Conservation (phyloP, 2,888 invertebrate species). For the Drosophila kokeensis region DNA sequence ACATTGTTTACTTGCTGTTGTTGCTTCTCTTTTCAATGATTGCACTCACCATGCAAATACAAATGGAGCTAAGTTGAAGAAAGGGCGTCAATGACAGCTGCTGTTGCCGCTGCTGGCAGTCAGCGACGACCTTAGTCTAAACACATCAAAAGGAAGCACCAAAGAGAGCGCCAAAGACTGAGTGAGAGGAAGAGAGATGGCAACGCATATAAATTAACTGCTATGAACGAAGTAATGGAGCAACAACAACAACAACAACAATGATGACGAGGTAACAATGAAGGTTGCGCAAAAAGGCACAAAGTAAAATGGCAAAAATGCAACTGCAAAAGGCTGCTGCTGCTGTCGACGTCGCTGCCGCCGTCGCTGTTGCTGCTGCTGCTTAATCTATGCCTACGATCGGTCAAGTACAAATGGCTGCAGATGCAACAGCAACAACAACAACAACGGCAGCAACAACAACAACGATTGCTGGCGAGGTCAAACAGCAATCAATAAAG, state of each 20-base stretch:
- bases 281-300: slow-evolving; percentile 60
- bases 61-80: slow-evolving; percentile 63
- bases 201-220: slow-evolving; percentile 78
- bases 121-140: slow-evolving; percentile 57
- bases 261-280: slow-evolving; percentile 46
- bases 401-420: slow-evolving; percentile 78
- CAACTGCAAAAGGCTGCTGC: slow-evolving; percentile 39
- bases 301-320: slow-evolving; percentile 68
- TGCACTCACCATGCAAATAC: slow-evolving; percentile 52
- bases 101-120: slow-evolving; percentile 35
- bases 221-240: slow-evolving; percentile 74
- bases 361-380: slow-evolving; percentile 31
- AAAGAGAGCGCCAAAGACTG: slow-evolving; percentile 9
- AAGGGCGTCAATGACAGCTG: slow-evolving; percentile 73
- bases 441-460: slow-evolving; percentile 33
- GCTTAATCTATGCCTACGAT: slow-evolving; percentile 73
- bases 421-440: slow-evolving; percentile 58
- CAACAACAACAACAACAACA: slow-evolving; percentile 40
- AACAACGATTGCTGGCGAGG: slow-evolving; percentile 72
- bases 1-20: slow-evolving; percentile 31
- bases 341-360: slow-evolving; percentile 29
- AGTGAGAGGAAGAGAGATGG: slow-evolving; percentile 50
- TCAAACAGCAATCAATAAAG: slow-evolving; percentile 84
- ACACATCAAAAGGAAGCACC: slow-evolving; percentile 63
- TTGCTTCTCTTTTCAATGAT: slow-evolving; percentile 45